These are phyloP conservation scores for Hoplodrina blanda DNA, from an alignment of 2,888 invertebrate genomes.

Conservation along the genomic window DNA sequence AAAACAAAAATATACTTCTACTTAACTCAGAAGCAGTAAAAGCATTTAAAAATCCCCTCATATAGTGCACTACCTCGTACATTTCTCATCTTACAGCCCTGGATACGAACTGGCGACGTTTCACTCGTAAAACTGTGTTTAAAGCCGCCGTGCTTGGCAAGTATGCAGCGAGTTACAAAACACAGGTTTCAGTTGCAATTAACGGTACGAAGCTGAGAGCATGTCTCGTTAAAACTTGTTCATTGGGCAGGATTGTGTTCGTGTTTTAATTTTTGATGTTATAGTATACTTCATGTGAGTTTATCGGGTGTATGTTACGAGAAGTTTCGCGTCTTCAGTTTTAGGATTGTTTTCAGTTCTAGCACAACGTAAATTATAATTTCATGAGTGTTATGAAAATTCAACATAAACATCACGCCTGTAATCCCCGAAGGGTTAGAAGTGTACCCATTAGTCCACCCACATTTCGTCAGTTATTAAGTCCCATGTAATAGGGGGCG, in stretches of 20 bases:
- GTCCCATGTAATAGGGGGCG: too few relatives aligned
- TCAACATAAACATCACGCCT: too few relatives aligned
- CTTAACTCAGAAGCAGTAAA: conserved; percentile 24
- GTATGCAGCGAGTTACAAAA: conserved; percentile 58
- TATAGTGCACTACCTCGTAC: conserved; percentile 12
- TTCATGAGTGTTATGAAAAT: too few relatives aligned
- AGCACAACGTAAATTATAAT: too few relatives aligned
- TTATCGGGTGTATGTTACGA: neutral
- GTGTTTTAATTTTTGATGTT: conserved; percentile 36
- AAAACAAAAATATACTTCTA: conserved; percentile 11
- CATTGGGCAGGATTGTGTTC: conserved; percentile 40
- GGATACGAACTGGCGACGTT: conserved; percentile 60
- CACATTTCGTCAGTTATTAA: too few relatives aligned
- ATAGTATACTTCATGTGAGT: conserved; percentile 2
- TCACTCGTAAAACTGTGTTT: conserved; percentile 54
- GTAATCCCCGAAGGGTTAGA: too few relatives aligned
- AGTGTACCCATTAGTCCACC: too few relatives aligned
- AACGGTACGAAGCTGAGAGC: conserved; percentile 59
- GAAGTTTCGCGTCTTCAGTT: neutral
- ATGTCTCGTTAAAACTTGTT: conserved; percentile 66
- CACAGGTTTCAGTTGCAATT: conserved; percentile 70
- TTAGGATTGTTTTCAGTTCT: neutral
- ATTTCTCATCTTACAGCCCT: conserved; percentile 22
- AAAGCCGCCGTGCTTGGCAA: conserved; percentile 37
- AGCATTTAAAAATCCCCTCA: conserved; percentile 33